A percentile compares a stretch with the other conserved stretches of the same genome.
phyloP scores from a whole-genome alignment of 2,888 invertebrate genomes.

The Drosophila pegasa region DNA sequence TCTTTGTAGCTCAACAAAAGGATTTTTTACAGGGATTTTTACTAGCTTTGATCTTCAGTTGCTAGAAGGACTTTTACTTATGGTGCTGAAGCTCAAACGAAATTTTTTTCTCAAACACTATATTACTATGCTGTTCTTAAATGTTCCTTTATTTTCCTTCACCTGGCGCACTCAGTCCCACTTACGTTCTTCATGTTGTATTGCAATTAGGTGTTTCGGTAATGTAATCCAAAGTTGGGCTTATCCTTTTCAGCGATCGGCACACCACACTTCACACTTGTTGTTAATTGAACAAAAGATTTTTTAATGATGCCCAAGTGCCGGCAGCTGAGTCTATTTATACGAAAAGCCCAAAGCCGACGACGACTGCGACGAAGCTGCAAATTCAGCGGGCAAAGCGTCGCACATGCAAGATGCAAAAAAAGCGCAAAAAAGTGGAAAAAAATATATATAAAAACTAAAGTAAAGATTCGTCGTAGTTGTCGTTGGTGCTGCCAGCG shows the following conservation, averaged over 20 bases:
- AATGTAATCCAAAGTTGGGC: slow-evolving; percentile 57
- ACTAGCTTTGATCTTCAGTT: not conserved
- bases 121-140: not conserved
- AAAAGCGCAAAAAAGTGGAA: slow-evolving; percentile 38
- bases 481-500: slow-evolving; percentile 31
- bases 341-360: slow-evolving; percentile 71
- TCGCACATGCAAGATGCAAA: slow-evolving; percentile 71
- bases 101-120: not conserved
- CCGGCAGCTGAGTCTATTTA: slow-evolving; percentile 84
- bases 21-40: not conserved
- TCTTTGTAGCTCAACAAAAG: not conserved
- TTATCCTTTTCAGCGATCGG: slow-evolving; percentile 58
- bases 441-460: slow-evolving; percentile 58
- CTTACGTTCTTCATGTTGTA: slow-evolving; percentile 82
- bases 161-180: slow-evolving; percentile 28
- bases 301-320: slow-evolving; percentile 84
- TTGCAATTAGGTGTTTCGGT: slow-evolving; percentile 28
- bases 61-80: slow-evolving; percentile 3
- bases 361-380: slow-evolving; percentile 44
- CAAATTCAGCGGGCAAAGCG: slow-evolving; percentile 68
- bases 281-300: slow-evolving; percentile 84
- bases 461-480: slow-evolving; percentile 68
- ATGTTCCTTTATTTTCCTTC: not conserved
- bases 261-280: slow-evolving; percentile 64
- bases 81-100: not conserved